Base-by-base conservation (phyloP, 2,113 vertebrate genomes). In the Otus sunia region DNA sequence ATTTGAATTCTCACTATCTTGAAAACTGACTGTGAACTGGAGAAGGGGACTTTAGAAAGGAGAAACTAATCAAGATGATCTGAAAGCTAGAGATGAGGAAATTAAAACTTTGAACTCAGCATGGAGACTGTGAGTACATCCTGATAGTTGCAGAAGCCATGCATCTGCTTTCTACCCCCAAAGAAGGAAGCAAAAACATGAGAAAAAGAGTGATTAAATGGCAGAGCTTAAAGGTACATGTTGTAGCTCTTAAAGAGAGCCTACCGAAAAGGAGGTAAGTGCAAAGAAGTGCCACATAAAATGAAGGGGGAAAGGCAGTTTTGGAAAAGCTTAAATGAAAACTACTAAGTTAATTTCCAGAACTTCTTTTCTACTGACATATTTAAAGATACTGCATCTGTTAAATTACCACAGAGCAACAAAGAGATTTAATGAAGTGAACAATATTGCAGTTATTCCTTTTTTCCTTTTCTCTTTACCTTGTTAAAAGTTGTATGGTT, bases 51-150 rank as follows among this genome's bases (percentile, higher is more conserved):
- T 86, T 94, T 6, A 74, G 69, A 84, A 68, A 84, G 67, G 45
- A 82, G 59, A 88, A 89, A 27, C 67, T 92, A 47, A 30, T 92
- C 45, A 66, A 89, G 49, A 56, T 96, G 49, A 49, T 93, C 83
- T 90, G 64, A 96, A 96, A 94, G 60, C 52, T 59, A 77, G 43
- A 81, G n/a, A 90, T 88, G 27, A 93, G 79, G 76, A 93, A 93
- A 94, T 88, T 29, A 41, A 73, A 92, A 76, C 36, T 69, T 92
- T 43, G 83, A 60, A 69, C 17, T 83, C 20, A 10, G 58, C 22
- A 15, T 58, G 29, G 71, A 92, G 41, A 79, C 50, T 5, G 0
- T 45, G 39, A 73, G 34, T 64, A 63, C 47, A 32, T 94, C 68
- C 49, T 93, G 72, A 19, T 47, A 68, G 34, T 56, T 92, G 76